Conservation (phyloP, 2,797 vertebrate genomes). For the Synanceia verrucosa region DNA sequence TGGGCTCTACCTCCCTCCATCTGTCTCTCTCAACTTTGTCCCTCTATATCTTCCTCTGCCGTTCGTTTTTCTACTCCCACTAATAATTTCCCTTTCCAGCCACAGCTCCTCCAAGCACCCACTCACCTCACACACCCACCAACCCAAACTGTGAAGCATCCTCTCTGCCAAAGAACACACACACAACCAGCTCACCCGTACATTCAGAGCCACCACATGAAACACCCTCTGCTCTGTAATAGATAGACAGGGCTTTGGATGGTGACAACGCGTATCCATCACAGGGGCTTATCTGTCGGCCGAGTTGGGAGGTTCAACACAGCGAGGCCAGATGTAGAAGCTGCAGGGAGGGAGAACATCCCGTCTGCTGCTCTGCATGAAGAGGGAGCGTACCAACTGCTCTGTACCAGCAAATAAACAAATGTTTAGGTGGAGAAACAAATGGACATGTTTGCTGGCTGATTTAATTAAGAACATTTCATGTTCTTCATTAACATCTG, state of each 20-base stretch:
- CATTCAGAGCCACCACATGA: constrained; percentile 54
- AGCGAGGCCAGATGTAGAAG: constrained; percentile 61
- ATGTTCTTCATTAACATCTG: background rate
- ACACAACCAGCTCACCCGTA: constrained; percentile 20
- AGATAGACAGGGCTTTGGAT: constrained; percentile 56
- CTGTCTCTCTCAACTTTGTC: constrained; percentile 45
- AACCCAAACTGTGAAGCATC: constrained; percentile 47
- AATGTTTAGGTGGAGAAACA: background rate
- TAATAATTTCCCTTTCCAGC: constrained; percentile 48
- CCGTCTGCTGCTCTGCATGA: background rate
- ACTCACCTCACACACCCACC: constrained; percentile 62
- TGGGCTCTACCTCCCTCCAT: constrained; percentile 27
- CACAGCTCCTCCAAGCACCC: constrained; percentile 52
- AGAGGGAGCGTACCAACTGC: constrained; percentile 24
- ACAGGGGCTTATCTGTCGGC: constrained; percentile 60
- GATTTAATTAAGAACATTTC: background rate
- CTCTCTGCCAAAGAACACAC: constrained; percentile 33
- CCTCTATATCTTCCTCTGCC: constrained; percentile 21
- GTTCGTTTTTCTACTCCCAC: constrained; percentile 48
- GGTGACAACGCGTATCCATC: constrained; percentile 71
- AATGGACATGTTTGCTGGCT: background rate
- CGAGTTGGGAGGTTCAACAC: constrained; percentile 56
- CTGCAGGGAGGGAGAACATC: constrained; percentile 1
- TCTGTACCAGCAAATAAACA: constrained; percentile 14
- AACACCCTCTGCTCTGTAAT: constrained; percentile 43